Conservation (phyloP, 2,113 vertebrate species). For the Raja brachyura region DNA sequence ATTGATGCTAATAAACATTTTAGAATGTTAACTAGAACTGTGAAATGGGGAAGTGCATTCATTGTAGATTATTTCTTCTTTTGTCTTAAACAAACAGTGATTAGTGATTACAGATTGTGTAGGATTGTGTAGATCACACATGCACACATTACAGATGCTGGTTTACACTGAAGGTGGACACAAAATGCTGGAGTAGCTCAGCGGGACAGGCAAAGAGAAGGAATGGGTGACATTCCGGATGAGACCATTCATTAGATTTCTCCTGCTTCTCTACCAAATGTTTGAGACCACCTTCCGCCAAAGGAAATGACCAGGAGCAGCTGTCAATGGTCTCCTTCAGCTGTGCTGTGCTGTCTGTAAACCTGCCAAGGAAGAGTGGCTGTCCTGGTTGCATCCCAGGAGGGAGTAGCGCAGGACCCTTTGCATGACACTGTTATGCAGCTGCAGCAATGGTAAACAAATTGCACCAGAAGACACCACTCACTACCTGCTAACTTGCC, state of each 20-base stretch:
- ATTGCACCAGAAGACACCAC: neutral
- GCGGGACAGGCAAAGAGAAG: too few species aligned
- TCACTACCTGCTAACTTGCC: neutral
- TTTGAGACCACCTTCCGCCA: neutral
- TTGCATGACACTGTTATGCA: neutral
- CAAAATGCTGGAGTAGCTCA: too few species aligned
- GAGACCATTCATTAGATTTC: too few species aligned
- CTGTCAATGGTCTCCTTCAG: neutral
- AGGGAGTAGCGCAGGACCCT: too few species aligned
- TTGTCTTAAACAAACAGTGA: neutral
- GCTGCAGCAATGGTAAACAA: neutral
- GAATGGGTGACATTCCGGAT: too few species aligned
- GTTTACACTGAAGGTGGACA: too few species aligned
- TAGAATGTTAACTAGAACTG: neutral
- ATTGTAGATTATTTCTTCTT: neutral
- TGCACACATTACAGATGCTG: too few species aligned
- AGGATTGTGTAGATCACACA: too few species aligned
- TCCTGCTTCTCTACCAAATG: neutral
- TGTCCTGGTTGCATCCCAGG: neutral
- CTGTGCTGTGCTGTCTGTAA: neutral
- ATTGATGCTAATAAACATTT: neutral
- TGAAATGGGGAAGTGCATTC: neutral
- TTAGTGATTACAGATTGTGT: too few species aligned
- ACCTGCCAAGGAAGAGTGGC: neutral
- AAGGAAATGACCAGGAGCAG: neutral